These are phyloP conservation scores for Tangachromis dhanisi DNA, from an alignment of 2,113 vertebrate species.

Conservation along the genomic window DNA sequence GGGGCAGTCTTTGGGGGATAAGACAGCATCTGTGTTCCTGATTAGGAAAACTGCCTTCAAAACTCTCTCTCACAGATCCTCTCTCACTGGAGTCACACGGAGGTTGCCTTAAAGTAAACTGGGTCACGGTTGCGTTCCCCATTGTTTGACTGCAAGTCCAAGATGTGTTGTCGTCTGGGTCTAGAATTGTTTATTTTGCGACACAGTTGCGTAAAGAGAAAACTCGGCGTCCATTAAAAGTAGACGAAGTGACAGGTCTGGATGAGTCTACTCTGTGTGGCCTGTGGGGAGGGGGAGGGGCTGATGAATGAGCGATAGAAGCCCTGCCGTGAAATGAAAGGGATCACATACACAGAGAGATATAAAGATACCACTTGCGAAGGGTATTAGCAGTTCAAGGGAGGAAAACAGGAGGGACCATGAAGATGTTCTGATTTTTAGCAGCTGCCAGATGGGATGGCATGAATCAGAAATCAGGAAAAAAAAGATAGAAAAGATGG, in stretches of 20 bases:
- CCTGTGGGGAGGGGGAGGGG: neutral
- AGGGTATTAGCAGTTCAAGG: conserved; percentile 19
- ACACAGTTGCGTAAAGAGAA: neutral
- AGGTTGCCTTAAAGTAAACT: neutral
- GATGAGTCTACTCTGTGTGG: neutral
- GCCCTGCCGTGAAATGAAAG: conserved; percentile 16
- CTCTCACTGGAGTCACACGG: neutral
- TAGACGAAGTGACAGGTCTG: conserved; percentile 1
- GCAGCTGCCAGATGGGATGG: conserved; percentile 7
- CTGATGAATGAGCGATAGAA: conserved; percentile 22
- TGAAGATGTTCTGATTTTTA: conserved; percentile 11
- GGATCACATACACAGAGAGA: neutral
- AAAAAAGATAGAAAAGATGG: neutral
- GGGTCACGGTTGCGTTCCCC: neutral
- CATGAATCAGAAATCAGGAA: neutral
- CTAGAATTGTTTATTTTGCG: conserved; percentile 3
- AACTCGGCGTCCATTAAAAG: conserved; percentile 30
- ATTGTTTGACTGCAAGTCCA: neutral
- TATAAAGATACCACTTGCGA: conserved; percentile 6
- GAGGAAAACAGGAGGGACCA: neutral
- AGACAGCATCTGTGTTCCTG: neutral
- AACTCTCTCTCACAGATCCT: neutral
- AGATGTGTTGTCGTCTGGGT: neutral
- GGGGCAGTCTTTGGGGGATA: neutral
- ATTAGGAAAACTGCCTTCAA: neutral